These are phyloP conservation scores for Ceratosolen fusciceps DNA, from an alignment of 1,140 invertebrate genomes.

Conservation along the genomic window DNA sequence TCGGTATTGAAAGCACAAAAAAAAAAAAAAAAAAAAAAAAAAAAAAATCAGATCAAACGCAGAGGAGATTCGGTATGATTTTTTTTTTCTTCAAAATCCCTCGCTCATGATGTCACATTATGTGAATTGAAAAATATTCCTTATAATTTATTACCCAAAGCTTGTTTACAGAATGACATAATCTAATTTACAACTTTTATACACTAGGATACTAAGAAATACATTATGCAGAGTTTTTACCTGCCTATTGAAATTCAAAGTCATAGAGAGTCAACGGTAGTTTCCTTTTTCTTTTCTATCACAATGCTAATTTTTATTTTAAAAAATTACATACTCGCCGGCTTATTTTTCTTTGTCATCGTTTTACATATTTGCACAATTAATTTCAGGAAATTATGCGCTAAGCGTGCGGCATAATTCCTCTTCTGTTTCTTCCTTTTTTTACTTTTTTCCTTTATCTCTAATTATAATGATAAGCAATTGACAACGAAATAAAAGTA, in stretches of 20 bases:
- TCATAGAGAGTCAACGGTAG: background rate
- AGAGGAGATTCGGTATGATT: too few species aligned
- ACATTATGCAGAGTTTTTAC: background rate
- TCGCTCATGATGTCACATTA: background rate
- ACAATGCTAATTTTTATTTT: background rate
- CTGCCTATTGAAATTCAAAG: background rate
- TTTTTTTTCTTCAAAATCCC: background rate
- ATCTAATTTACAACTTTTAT: background rate
- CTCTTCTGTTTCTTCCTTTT: too few species aligned
- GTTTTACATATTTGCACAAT: background rate
- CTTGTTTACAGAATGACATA: background rate
- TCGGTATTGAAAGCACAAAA: too few species aligned
- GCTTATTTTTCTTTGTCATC: background rate
- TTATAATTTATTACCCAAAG: background rate
- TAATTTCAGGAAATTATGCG: background rate
- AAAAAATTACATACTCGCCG: background rate
- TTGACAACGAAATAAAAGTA: too few species aligned
- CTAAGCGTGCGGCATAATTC: too few species aligned
- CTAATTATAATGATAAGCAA: too few species aligned
- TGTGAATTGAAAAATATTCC: background rate
- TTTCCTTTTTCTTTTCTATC: background rate
- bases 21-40: too few species aligned
- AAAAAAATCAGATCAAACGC: too few species aligned
- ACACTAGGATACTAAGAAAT: background rate
- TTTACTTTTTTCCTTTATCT: too few species aligned